Evolutionary conservation across 2,113 vertebrate species (phyloP), one percentile per base, ranked within the genome.

Genomic region (Hippolais icterina): DNA sequence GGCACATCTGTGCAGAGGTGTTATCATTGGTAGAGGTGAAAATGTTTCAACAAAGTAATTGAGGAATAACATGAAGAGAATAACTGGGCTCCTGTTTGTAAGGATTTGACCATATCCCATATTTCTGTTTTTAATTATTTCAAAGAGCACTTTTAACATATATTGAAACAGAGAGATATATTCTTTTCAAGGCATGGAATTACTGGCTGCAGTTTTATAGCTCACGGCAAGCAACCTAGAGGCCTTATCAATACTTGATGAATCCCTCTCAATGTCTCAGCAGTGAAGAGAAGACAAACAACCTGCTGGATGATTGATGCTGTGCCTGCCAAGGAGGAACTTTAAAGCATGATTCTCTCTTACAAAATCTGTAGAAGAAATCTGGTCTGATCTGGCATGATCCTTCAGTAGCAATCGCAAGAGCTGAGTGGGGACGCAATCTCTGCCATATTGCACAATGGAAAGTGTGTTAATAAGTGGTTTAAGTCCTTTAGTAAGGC

Each of bases 241-340:
- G 56, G 75, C 57, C 42, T 95, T 91, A 96, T 95, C 94, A 94
- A 94, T 96, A 90, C 78, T 95, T 97, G 76, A 92, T 96, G 93
- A 96, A 95, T 95, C 68, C 64, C 49, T 91, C 83, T 90, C 79
- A 74, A 16, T 0, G 4, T 88, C 87, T 93, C 75, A 90, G 83
- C 1, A 0, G 75, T 64, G 79, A 90, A 74, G 70, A 79, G 84
- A 91, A 92, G 88, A 77, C 42, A 93, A 96, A 93, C 90, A 97
- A 68, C 64, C 15, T 8, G 1, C 52, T 75, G 35, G 76, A 78
- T 95, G 90, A 96, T 52, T 94, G 93, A 94, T 92, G 75, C 20
- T 72, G 57, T 69, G 39, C 75, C 54, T 88, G 66, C 50, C 54
- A 80, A 96, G 63, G 50, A 90, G 15, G 79, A 93, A 56, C 66